A percentile compares a stretch with the other conserved stretches of the same genome.
These are phyloP conservation scores for Leptopilina clavipes DNA, from an alignment of 1,140 invertebrate genomes.

Conservation along the genomic window DNA sequence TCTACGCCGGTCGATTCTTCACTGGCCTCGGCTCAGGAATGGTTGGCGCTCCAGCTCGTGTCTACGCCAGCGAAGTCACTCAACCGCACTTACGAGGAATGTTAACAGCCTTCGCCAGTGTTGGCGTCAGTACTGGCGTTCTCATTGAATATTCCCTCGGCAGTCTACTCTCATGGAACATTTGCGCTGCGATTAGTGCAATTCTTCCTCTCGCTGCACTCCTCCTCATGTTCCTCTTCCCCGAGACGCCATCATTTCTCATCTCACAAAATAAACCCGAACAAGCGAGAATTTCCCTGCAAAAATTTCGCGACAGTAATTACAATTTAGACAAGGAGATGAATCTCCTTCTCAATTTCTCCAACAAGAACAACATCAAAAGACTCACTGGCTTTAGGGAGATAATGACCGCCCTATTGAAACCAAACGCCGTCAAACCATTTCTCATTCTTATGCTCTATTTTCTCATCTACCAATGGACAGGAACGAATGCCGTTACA, in stretches of 20 bases:
- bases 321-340: slow-evolving; percentile 80
- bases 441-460: slow-evolving; percentile 80
- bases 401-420: slow-evolving; percentile 76
- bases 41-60: slow-evolving; percentile 81
- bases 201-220: slow-evolving; percentile 77
- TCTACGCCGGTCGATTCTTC: slow-evolving; percentile 79
- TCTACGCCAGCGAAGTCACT: slow-evolving; percentile 82
- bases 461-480: slow-evolving; percentile 85
- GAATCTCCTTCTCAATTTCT: slow-evolving; percentile 78
- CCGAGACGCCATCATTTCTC: slow-evolving; percentile 84
- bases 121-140: slow-evolving; percentile 79
- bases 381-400: slow-evolving; percentile 75
- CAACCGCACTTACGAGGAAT: slow-evolving; percentile 82
- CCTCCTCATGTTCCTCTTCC: slow-evolving; percentile 78
- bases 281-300: slow-evolving; percentile 77
- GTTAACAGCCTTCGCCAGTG: slow-evolving; percentile 79
- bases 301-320: slow-evolving; percentile 78
- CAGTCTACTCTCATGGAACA: slow-evolving; percentile 77
- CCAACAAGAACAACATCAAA: slow-evolving; percentile 79
- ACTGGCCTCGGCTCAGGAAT: slow-evolving; percentile 81
- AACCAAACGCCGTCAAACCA: slow-evolving; percentile 80
- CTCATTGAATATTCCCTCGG: slow-evolving; percentile 80
- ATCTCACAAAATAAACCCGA: slow-evolving; percentile 79
- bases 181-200: slow-evolving; percentile 77
- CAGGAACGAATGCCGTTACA: slow-evolving; percentile 85